phyloP scores from a whole-genome alignment of 1,140 invertebrate species.

The Phymorhynchus buccinoides region DNA sequence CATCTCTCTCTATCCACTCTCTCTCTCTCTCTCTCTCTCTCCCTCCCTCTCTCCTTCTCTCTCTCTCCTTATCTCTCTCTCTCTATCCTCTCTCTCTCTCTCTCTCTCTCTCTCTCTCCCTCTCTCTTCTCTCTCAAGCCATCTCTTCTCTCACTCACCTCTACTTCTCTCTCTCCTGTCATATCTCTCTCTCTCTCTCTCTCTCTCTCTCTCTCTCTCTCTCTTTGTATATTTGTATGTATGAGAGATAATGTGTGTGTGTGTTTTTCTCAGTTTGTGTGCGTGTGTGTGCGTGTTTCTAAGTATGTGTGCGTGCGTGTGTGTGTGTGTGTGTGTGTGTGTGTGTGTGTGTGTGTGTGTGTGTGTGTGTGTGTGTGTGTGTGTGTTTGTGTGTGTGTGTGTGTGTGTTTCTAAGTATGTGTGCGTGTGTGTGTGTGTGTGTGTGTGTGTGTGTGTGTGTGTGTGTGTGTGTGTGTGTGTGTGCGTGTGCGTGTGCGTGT shows the following conservation, averaged over 20 bases:
- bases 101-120: too few relatives aligned
- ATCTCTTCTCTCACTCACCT: too few relatives aligned
- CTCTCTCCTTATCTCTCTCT: too few relatives aligned
- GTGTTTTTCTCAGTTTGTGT: neutral
- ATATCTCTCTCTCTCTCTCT: too few relatives aligned
- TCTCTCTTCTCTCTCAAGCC: too few relatives aligned
- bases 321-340: slow-evolving; percentile 5
- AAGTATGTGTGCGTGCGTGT: slow-evolving; percentile 12
- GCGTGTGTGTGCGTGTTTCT: slow-evolving; percentile 8
- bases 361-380: neutral
- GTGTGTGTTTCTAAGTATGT: too few relatives aligned
- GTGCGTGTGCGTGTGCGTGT: neutral
- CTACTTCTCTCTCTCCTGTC: too few relatives aligned
- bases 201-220: too few relatives aligned
- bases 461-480: neutral
- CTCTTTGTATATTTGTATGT: neutral
- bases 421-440: slow-evolving; percentile 1
- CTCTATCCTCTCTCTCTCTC: too few relatives aligned
- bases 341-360: neutral
- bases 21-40: too few relatives aligned
- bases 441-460: neutral
- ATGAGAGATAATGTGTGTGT: neutral
- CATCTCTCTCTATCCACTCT: too few relatives aligned
- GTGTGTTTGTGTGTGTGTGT: neutral
- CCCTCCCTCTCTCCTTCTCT: too few relatives aligned